These are phyloP conservation scores for Apostichopus californicus DNA, from an alignment of 35 echinoderm and acorn worm species.

Conservation along the genomic window DNA sequence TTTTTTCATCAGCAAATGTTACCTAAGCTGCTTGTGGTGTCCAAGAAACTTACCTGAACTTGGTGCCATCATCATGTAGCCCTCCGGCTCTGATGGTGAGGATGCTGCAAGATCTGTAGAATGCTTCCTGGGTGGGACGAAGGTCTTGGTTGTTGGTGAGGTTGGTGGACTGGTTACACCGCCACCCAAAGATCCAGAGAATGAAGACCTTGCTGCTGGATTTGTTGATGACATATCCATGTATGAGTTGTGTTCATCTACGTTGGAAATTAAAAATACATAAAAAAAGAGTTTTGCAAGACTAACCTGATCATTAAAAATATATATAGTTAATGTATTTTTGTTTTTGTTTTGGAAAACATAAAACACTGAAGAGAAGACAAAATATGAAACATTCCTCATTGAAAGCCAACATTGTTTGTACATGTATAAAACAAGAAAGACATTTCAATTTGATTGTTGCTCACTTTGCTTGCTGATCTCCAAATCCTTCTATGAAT, in stretches of 20 bases:
- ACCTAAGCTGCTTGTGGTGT: too few species aligned
- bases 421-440: too few species aligned
- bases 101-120: slow-evolving; percentile 17
- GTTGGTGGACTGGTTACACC: neutral
- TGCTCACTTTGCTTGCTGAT: too few species aligned
- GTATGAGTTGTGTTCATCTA: slow-evolving; percentile 75
- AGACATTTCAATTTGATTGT: too few species aligned
- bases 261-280: neutral
- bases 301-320: too few species aligned
- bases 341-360: too few species aligned
- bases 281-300: neutral
- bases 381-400: too few species aligned
- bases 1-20: too few species aligned
- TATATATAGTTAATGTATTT: too few species aligned
- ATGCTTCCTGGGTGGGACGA: slow-evolving; percentile 51
- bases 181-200: slow-evolving; percentile 23
- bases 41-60: slow-evolving; percentile 52
- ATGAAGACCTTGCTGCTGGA: slow-evolving; percentile 34
- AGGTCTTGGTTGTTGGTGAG: slow-evolving; percentile 29
- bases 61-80: slow-evolving; percentile 91
- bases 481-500: too few species aligned
- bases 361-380: too few species aligned
- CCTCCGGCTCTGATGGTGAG: slow-evolving; percentile 62
- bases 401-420: too few species aligned
- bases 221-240: slow-evolving; percentile 81